Evolutionary conservation across 2,888 invertebrate genomes (phyloP).

Genomic region (Drosophila bunnanda): DNA sequence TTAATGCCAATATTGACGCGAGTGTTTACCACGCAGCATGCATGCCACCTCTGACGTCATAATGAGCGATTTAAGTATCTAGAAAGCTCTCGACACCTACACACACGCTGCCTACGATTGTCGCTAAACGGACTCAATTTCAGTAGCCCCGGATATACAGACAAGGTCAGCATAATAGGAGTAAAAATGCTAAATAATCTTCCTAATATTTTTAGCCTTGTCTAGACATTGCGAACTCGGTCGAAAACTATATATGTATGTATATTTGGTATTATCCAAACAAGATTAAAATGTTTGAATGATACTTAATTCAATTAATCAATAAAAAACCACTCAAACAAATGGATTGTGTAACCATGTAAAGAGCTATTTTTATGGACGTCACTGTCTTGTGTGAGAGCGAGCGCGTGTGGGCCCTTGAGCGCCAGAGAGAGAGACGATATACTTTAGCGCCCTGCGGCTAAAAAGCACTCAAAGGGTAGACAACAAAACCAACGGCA

Average conservation of each 20-base stretch:
- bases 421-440: constrained; percentile 6
- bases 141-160: constrained; percentile 17
- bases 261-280: background rate
- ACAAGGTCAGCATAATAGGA: background rate
- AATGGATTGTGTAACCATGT: background rate
- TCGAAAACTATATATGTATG: background rate
- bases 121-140: background rate
- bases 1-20: constrained; percentile 41
- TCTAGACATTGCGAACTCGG: background rate
- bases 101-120: background rate
- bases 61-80: constrained; percentile 20
- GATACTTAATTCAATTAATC: background rate
- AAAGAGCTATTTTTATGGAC: background rate
- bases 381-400: background rate
- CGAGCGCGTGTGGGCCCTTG: constrained; percentile 41
- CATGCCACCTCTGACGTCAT: constrained; percentile 52
- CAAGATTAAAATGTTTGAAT: background rate
- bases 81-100: constrained; percentile 24
- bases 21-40: constrained; percentile 39
- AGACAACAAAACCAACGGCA: constrained; percentile 24
- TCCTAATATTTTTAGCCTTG: background rate
- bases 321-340: background rate
- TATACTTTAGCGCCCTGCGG: constrained; percentile 5
- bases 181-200: background rate
- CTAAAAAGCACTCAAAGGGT: constrained; percentile 31